A percentile compares a stretch with the other conserved stretches of the same genome.
phyloP scores from a whole-genome alignment of 2,113 vertebrate species.

The Nycticorax nycticorax region DNA sequence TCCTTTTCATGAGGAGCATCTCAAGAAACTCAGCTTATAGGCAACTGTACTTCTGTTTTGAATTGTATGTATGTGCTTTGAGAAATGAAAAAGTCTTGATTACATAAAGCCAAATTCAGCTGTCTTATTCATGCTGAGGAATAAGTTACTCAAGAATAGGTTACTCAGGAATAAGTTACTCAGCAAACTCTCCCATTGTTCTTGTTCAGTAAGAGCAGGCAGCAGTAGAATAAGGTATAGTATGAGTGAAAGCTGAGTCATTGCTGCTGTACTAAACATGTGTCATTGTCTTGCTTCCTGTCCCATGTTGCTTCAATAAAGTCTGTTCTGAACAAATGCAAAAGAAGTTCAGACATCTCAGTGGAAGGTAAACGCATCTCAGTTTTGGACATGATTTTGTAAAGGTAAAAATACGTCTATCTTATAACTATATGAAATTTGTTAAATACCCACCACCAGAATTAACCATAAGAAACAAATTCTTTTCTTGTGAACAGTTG shows the following conservation, averaged over 20 bases:
- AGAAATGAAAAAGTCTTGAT: neutral
- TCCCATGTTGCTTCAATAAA: neutral
- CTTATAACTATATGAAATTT: neutral
- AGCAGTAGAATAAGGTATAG: neutral
- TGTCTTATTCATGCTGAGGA: slow-evolving; percentile 1
- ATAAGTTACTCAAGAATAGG: neutral
- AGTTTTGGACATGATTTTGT: neutral
- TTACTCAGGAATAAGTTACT: neutral
- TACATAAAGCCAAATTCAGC: neutral
- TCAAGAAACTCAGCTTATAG: neutral
- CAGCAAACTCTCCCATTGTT: slow-evolving; percentile 28
- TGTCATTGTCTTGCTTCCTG: neutral
- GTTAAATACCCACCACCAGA: neutral
- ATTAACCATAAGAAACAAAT: neutral
- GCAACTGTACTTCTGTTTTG: neutral
- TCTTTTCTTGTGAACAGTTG: neutral
- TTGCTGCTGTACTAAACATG: neutral
- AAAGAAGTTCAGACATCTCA: neutral
- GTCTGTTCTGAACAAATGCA: neutral
- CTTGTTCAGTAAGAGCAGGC: slow-evolving; percentile 19
- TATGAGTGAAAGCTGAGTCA: slow-evolving; percentile 38
- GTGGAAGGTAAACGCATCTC: neutral
- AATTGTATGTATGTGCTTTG: neutral
- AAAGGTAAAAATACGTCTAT: neutral
- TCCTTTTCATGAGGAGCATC: neutral